Evolutionary conservation across 2,888 invertebrate genomes (phyloP).

Genomic region (Lapara coniferarum): DNA sequence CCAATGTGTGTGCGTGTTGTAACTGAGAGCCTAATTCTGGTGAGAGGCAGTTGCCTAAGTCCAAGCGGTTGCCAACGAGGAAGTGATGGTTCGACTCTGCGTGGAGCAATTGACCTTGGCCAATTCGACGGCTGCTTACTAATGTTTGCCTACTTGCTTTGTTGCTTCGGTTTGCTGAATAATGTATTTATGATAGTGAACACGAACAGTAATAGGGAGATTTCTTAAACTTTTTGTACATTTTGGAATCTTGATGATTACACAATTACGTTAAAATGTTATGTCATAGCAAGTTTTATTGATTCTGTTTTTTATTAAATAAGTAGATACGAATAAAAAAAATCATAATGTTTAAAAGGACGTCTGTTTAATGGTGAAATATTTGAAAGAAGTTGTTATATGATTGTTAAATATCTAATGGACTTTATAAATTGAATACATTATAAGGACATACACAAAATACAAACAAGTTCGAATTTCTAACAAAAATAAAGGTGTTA

Average conservation of each 20-base stretch:
- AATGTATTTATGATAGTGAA: constrained; percentile 21
- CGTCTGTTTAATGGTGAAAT: no score
- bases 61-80: constrained; percentile 69
- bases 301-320: not conserved
- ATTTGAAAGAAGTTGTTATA: no score
- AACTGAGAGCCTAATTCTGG: constrained; percentile 72
- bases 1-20: constrained; percentile 47
- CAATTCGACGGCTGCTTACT: constrained; percentile 55
- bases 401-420: no score
- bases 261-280: not conserved
- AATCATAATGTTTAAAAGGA: no score
- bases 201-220: not conserved
- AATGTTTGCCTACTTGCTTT: constrained; percentile 49
- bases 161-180: constrained; percentile 35
- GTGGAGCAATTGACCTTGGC: constrained; percentile 76
- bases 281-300: not conserved
- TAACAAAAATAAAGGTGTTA: no score
- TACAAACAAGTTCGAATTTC: no score
- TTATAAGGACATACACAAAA: no score
- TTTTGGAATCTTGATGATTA: not conserved
- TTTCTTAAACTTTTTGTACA: not conserved
- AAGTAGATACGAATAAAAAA: no score
- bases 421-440: no score
- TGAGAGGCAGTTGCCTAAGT: constrained; percentile 77
- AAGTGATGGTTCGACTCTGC: constrained; percentile 66